phyloP scores from a whole-genome alignment of 1,140 invertebrate species.

The Dreissena polymorpha region DNA sequence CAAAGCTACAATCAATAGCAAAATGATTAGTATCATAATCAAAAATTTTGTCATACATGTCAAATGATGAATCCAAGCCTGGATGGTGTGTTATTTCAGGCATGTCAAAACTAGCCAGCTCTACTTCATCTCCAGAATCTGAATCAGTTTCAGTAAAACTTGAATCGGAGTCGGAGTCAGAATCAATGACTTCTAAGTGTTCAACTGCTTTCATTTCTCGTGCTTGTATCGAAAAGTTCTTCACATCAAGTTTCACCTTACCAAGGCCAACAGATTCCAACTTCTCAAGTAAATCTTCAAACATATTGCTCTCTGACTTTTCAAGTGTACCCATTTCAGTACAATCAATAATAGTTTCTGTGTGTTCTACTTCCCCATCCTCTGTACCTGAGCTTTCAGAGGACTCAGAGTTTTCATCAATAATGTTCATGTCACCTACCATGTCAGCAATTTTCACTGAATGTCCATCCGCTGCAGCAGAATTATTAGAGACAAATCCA shows the following conservation, averaged over 20 bases:
- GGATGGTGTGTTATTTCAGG: background rate
- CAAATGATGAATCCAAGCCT: background rate
- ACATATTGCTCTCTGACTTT: no score
- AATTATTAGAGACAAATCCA: background rate
- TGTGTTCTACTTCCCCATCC: no score
- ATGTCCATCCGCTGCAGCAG: background rate
- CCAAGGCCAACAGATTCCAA: conserved; percentile 23
- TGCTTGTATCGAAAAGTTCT: background rate
- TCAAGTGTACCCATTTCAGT: no score
- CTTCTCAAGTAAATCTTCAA: conserved; percentile 7
- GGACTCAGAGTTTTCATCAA: no score
- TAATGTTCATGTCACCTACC: no score
- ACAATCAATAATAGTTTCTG: no score
- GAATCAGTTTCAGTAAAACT: conserved; percentile 41
- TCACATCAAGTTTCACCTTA: conserved; percentile 24
- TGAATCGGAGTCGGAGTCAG: conserved; percentile 29
- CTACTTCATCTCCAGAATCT: conserved; percentile 52
- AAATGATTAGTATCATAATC: conserved; percentile 19
- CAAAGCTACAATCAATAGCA: conserved; percentile 54
- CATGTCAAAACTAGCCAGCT: conserved; percentile 50
- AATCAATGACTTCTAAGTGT: background rate
- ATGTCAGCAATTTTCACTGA: no score
- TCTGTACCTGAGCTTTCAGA: no score
- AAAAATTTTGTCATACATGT: background rate
- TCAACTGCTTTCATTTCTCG: conserved; percentile 11